These are phyloP conservation scores for Aleiodes sp. DNA, from an alignment of 1,140 invertebrate species.

Conservation along the genomic window DNA sequence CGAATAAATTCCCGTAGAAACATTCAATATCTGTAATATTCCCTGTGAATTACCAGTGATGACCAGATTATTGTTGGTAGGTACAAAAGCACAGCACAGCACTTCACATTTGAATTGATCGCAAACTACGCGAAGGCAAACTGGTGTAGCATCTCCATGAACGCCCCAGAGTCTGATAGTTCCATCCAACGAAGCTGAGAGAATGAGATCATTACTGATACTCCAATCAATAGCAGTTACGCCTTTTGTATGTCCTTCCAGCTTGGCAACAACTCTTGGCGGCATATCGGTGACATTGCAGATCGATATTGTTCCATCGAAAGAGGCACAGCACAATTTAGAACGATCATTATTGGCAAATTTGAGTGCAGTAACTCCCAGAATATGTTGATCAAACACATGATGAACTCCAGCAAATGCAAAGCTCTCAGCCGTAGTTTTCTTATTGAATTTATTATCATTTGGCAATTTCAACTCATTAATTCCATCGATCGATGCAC, in stretches of 20 bases:
- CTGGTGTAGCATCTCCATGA: conserved; percentile 44
- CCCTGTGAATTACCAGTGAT: conserved; percentile 83
- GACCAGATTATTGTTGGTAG: conserved; percentile 89
- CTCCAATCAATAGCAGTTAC: conserved; percentile 89
- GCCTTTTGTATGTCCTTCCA: conserved; percentile 79
- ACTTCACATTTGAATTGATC: conserved; percentile 74
- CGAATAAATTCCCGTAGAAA: conserved; percentile 86
- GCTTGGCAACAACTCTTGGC: conserved; percentile 76
- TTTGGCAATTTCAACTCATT: conserved; percentile 65
- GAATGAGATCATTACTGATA: conserved; percentile 83
- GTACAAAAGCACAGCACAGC: conserved; percentile 83
- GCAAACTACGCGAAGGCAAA: conserved; percentile 73
- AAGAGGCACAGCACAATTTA: conserved; percentile 81
- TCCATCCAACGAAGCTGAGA: conserved; percentile 80
- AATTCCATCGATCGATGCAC: conserved; percentile 50
- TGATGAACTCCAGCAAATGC: conserved; percentile 87
- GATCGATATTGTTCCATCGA: conserved; percentile 83
- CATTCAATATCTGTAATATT: conserved; percentile 81
- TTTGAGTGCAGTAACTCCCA: conserved; percentile 82
- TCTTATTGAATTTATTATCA: conserved; percentile 63
- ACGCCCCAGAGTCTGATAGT: conserved; percentile 82
- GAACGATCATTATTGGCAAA: conserved; percentile 90
- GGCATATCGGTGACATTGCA: conserved; percentile 74
- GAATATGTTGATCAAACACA: conserved; percentile 85
- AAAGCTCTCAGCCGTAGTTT: conserved; percentile 82